Evolutionary conservation across 2,888 invertebrate species (phyloP), one percentile per base, ranked within the genome.

Genomic region (Dinocampus coccinellae): DNA sequence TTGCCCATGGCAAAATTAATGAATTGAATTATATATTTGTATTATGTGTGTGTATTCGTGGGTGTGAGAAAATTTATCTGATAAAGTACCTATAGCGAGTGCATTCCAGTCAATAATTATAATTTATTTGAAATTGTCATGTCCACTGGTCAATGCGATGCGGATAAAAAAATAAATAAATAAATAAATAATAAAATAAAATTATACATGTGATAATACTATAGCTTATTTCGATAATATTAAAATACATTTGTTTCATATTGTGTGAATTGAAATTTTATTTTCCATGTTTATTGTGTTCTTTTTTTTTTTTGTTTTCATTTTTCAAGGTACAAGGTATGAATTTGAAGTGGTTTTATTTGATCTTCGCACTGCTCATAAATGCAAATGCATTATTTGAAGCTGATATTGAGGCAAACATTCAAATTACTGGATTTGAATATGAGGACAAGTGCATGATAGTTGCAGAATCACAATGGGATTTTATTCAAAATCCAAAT

Each of bases 361-460:
- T 74, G 42, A 72, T 79, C 70, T 64, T 78, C 68, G 77, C 76
- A 73, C 72, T 77, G 20, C 58, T 78, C 65, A 66, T 77, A 62
- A 60, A 36, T 75, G 36, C 69, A 53, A 74, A 47, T 63, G 52
- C 39, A 2, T 29, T 73, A 0, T 39, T 68, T n/a, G 71, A 76
- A n/a, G 63, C 73, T 13, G 62, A 67, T 10, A 66, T 74, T 3
- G 63, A 73, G 36, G 73, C 76, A 34, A 78, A 73, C 33, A 75
- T 85, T 36, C 74, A 79, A 47, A 60, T 83, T 13, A 82, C 76
- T 22, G 82, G 80, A 61, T 76, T 81, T 33, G 79, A 72, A 2
- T 86, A 86, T 75, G 85, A 85, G 72, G 86, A 86, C 70, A 42
- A 36, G 20, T 86, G 86, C 60, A 39, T 67, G 1, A 74, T 76